These are phyloP conservation scores for Macrocentrus cingulum DNA, from an alignment of 1,140 invertebrate genomes.

Conservation along the genomic window DNA sequence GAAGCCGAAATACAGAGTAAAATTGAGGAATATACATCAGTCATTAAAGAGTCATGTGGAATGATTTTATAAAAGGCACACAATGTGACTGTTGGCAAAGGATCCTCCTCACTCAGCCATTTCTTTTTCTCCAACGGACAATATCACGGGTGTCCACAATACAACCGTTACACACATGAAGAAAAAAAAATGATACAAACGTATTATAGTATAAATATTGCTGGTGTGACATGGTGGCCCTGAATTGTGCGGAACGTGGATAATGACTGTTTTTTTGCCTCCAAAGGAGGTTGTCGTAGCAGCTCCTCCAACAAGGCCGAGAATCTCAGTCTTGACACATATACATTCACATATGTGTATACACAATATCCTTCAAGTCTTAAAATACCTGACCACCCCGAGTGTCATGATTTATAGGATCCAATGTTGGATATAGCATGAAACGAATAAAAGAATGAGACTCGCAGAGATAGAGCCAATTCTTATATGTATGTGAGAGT, in stretches of 20 bases:
- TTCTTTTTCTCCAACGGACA: too few relatives aligned
- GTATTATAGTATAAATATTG: slow-evolving; percentile 10
- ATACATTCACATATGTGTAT: neutral
- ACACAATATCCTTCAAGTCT: slow-evolving; percentile 10
- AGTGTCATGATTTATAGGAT: slow-evolving; percentile 47
- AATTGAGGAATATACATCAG: too few relatives aligned
- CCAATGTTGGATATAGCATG: slow-evolving; percentile 32
- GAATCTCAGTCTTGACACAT: slow-evolving; percentile 6
- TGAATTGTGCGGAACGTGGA: slow-evolving; percentile 17
- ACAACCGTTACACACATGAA: slow-evolving; percentile 1
- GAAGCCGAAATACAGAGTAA: too few relatives aligned
- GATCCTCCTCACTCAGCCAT: too few relatives aligned
- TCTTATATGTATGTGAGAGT: neutral
- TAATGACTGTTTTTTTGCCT: slow-evolving; percentile 39
- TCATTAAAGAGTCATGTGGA: too few relatives aligned
- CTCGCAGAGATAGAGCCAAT: slow-evolving; percentile 17
- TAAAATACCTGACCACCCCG: slow-evolving; percentile 43
- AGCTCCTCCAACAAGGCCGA: slow-evolving; percentile 16
- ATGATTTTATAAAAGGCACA: too few relatives aligned
- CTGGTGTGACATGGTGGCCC: neutral
- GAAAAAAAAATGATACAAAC: slow-evolving; percentile 6
- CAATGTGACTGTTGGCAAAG: too few relatives aligned
- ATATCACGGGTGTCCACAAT: slow-evolving; percentile 1
- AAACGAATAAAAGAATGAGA: slow-evolving; percentile 14
- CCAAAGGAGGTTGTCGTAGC: slow-evolving; percentile 19